Base-by-base conservation (phyloP, 1,140 invertebrate genomes). In the Drepana arcuata region DNA sequence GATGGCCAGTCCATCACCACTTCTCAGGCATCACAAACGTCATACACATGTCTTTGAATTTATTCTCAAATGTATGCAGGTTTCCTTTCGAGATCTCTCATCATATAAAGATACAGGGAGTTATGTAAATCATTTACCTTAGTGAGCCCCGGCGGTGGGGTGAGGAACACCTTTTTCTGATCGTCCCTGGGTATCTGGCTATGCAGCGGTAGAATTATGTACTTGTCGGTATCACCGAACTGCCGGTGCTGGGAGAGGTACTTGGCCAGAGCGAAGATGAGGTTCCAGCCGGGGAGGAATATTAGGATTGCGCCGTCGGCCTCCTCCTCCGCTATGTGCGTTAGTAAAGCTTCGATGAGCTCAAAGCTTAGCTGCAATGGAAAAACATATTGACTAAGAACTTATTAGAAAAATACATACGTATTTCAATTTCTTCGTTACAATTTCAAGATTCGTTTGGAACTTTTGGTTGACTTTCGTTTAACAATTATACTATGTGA, bases 231-330 rank as follows among this genome's bases (percentile, higher is more conserved):
- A 10, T 89, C 85, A 1, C 92, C 94, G 78, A 95, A 97, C 7
- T 90, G 47, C 0, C 90, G 89, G 81, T 92, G 89, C 43, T 90
- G 88, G 48, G 91, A 90, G 5, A 98, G 82, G 65, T 93, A 91
- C 69, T 92, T 92, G 89, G 97, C 92, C 3, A 98, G 74, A 0
- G 94, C 91, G 79, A 97, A 97, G 41, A 98, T 98, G 0, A 97
- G 70, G 77, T 95, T 96, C 95, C 95, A 97, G 0, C 96, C 96
- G 4, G 96, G 95, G 0, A 99, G 79, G 72, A 99, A 99, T 1
- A 98, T 86, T 0, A 99, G 75, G 2, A 98, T 90, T 0, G 96
- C 95, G 0, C 96, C 96, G 1, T 90, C 88, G 11, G 90, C 86
- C 21, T 88, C 83, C 33, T 93, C 86, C 0, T 74, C 71, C 47